Percentiles rank a stretch among this genome's conserved stretches.
phyloP scores from a whole-genome alignment of 1,140 invertebrate genomes.

The Amyelois transitella region DNA sequence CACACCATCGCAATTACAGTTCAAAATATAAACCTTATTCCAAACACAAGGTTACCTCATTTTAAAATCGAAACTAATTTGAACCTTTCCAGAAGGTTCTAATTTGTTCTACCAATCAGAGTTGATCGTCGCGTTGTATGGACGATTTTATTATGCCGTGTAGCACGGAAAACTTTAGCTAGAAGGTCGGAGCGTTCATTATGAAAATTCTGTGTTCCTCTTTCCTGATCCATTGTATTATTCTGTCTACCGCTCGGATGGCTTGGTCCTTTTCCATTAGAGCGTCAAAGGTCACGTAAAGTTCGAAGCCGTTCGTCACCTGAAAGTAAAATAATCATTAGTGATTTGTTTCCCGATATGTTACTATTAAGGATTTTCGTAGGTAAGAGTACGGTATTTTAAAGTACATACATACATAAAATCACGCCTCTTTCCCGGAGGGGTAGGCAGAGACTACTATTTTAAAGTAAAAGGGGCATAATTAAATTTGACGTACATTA shows the following conservation, averaged over 20 bases:
- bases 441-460: no score
- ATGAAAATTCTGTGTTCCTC: conserved; percentile 96
- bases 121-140: neutral
- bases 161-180: conserved; percentile 49
- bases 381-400: no score
- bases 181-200: conserved; percentile 91
- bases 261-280: conserved; percentile 85
- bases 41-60: no score
- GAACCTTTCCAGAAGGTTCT: neutral
- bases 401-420: no score
- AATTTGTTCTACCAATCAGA: neutral
- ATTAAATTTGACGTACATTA: no score
- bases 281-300: conserved; percentile 95
- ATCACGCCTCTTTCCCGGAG: no score
- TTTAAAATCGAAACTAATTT: neutral
- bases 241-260: conserved; percentile 90
- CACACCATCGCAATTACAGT: no score
- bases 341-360: no score
- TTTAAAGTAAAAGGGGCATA: no score
- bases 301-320: conserved; percentile 92
- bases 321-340: no score
- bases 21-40: no score
- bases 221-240: conserved; percentile 95
- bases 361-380: no score
- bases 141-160: neutral